Base-by-base conservation (phyloP, 2,113 vertebrate species). In the Myiagra hebetior region DNA sequence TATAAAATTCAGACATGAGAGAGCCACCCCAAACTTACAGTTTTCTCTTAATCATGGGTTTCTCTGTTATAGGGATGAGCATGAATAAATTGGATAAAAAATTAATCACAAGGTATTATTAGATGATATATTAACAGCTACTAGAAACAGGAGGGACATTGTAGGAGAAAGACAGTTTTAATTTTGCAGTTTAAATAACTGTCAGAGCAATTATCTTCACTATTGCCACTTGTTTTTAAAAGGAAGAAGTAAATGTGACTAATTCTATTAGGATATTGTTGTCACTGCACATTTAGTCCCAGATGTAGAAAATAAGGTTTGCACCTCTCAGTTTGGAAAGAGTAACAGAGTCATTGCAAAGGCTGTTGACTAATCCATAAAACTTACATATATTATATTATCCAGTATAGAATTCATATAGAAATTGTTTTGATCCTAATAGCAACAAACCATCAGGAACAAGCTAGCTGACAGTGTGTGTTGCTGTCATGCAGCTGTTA, bases 121-220 rank as follows among this genome's bases (percentile, higher is more conserved):
- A 47, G 33, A 39, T 62, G 6, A 37, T 74, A 6, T 35, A 75
- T 75, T 74, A 92, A 74, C 11, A 78, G 22, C 9, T 89, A 23
- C 4, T 75, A 68, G 55, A 70, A 92, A 47, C 11, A 84, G 52
- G 15, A 86, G 26, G 10, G 52, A 52, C 0, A 0, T 22, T 57
- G 14, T 35, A 63, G 30, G 30, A 92, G 35, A 63, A 42, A 74
- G 6, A 11, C 52, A 10, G 15, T 6, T 80, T 93, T 86, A 28
- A 42, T 85, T 95, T 81, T 84, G 24, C 47, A n/a, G 16, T 76
- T 91, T 91, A 88, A 90, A 15, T 93, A 94, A 69, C 60, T 69
- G 16, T 31, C 67, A 68, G 64, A 85, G 65, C 33, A 79, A 57
- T 67, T 60, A 15, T 23, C 16, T 57, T 80, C 37, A 35, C 26